These are phyloP conservation scores for Eurystomus glaucurus DNA, from an alignment of 2,797 vertebrate species.

Conservation along the genomic window DNA sequence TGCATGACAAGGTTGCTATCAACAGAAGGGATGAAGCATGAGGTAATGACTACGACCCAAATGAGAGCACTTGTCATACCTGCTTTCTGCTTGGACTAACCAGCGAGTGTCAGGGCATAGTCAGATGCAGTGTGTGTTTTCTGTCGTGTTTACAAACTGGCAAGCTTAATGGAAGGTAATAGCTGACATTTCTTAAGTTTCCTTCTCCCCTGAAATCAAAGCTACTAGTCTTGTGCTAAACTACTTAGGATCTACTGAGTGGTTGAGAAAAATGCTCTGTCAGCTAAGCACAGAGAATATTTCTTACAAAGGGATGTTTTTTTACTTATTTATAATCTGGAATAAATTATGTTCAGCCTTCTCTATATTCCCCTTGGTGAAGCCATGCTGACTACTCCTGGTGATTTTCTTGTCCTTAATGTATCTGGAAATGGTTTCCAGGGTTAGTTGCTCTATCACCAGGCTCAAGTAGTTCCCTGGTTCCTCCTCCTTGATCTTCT, in stretches of 20 bases:
- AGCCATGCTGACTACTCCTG: neutral
- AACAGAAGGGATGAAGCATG: slow-evolving; percentile 68
- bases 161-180: slow-evolving; percentile 21
- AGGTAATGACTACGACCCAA: slow-evolving; percentile 74
- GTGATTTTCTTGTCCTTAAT: neutral
- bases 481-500: neutral
- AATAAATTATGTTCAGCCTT: neutral
- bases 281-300: neutral
- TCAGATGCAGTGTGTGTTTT: slow-evolving; percentile 15
- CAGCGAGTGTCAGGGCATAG: neutral
- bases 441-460: neutral
- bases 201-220: slow-evolving; percentile 23
- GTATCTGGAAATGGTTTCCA: neutral
- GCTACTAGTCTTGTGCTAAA: neutral
- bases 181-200: slow-evolving; percentile 20
- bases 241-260: neutral
- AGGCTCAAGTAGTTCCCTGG: neutral
- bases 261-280: neutral
- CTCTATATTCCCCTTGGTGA: neutral
- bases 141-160: slow-evolving; percentile 26
- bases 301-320: neutral
- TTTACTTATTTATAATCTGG: neutral
- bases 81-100: slow-evolving; percentile 64
- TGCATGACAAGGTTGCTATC: slow-evolving; percentile 78
- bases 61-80: slow-evolving; percentile 60